These are phyloP conservation scores for Mesochorus sp. DNA, from an alignment of 2,888 invertebrate genomes.

Conservation along the genomic window DNA sequence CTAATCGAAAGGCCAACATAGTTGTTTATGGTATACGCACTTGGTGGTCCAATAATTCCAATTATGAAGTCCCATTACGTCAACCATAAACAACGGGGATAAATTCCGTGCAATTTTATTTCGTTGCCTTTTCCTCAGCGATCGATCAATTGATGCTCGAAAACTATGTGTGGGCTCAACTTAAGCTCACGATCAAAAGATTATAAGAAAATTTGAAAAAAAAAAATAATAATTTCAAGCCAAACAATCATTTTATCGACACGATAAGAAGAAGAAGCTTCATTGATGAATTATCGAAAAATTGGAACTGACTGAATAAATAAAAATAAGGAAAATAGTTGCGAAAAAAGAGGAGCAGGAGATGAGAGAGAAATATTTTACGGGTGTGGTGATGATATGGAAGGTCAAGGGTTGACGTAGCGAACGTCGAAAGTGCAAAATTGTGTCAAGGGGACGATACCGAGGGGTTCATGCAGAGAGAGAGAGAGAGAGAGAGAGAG, in stretches of 20 bases:
- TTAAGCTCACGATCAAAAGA: too few relatives aligned
- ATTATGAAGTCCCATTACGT: background rate
- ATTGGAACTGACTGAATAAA: background rate
- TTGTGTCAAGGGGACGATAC: slow-evolving; percentile 45
- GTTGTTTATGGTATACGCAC: background rate
- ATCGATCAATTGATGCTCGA: too few relatives aligned
- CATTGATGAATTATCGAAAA: too few relatives aligned
- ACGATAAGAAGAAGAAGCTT: too few relatives aligned
- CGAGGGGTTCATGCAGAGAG: slow-evolving; percentile 30
- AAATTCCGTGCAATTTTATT: background rate
- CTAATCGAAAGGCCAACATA: background rate
- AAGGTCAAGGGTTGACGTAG: slow-evolving; percentile 61
- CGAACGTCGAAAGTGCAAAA: slow-evolving; percentile 32
- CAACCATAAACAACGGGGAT: slow-evolving; percentile 14
- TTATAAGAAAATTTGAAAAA: too few relatives aligned
- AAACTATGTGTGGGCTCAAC: too few relatives aligned
- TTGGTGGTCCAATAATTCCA: background rate
- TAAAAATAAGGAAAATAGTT: background rate
- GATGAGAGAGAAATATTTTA: background rate
- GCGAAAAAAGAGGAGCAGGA: background rate
- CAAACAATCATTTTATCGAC: too few relatives aligned
- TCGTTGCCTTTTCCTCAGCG: background rate
- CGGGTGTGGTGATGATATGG: slow-evolving; percentile 27
- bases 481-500: background rate
- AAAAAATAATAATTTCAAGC: too few relatives aligned